Base-by-base conservation (phyloP, 2,797 vertebrate species). In the Enteromius treurensis region DNA sequence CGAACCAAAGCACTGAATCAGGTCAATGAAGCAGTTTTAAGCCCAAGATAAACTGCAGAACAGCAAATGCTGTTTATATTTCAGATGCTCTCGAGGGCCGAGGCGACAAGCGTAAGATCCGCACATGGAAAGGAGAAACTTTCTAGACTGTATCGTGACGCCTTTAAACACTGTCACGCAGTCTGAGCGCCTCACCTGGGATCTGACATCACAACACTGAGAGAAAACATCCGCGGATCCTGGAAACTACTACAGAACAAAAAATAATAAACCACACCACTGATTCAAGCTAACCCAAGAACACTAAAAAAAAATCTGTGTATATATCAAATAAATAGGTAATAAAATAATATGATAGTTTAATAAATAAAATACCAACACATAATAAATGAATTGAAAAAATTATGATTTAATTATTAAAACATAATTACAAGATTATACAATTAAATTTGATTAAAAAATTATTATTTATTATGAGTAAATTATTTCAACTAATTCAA, bases 1-100 rank as follows among this genome's bases (percentile, higher is more conserved):
- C 60, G 64, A 87, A 77, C 47, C 70, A 77, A 83, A 83, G 74
- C 81, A 81, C 67, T 58, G 76, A 84, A 85, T 79, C 78, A 69
- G 84, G 85, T 81, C 83, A 77, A 62, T 84, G 73, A 86, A 65
- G 84, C 79, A 82, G 65, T 88, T 88, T 84, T 62, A 82, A 45
- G 34, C 81, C 82, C 86, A 88, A 87, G 73, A 84, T 84, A 87
- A 87, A 85, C 87, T 60, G 23, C 64, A 75, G 83, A 53, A 88
- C 77, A 76, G 81, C 84, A 79, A 85, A 55, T 49, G 2, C 17
- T 86, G 84, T 86, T 88, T 85, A 80, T 84, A 67, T 88, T 87
- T 68, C 23, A n/a, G 80, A 83, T 53, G 7, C 51, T 85, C 69
- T 73, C 34, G n/a, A 67, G 75, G 79, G 84, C 79, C 14, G 55